phyloP scores from a whole-genome alignment of 2,888 invertebrate genomes.

The Bombylius major region DNA sequence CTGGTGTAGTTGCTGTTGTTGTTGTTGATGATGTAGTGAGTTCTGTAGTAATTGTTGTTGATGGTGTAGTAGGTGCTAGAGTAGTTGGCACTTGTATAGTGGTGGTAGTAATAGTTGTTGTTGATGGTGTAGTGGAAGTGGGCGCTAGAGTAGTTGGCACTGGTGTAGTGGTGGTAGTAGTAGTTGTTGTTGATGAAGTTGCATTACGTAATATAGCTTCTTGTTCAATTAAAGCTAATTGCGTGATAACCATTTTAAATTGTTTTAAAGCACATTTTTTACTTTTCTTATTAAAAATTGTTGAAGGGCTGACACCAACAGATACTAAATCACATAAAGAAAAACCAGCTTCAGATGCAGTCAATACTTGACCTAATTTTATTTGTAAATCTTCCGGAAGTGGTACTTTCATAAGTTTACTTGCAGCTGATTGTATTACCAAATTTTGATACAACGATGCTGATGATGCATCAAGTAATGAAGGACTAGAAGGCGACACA shows the following conservation, averaged over 20 bases:
- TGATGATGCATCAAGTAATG: neutral
- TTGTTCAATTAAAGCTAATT: slow-evolving; percentile 1
- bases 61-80: no score
- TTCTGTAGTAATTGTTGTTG: no score
- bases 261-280: slow-evolving; percentile 3
- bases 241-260: neutral
- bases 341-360: slow-evolving; percentile 3
- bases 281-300: neutral
- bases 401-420: neutral
- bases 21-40: no score
- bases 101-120: no score
- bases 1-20: no score
- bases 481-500: neutral
- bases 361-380: neutral
- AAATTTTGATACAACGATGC: slow-evolving; percentile 1
- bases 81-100: no score
- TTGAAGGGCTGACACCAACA: neutral
- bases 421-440: slow-evolving; percentile 2
- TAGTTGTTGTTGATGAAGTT: neutral
- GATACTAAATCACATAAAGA: slow-evolving; percentile 1
- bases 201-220: slow-evolving; percentile 3
- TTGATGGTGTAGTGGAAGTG: no score
- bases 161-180: neutral
- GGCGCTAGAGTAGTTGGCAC: no score
- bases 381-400: slow-evolving; percentile 3